Base-by-base conservation (phyloP, 2,113 vertebrate species). In the Oncorhynchus clarkii region DNA sequence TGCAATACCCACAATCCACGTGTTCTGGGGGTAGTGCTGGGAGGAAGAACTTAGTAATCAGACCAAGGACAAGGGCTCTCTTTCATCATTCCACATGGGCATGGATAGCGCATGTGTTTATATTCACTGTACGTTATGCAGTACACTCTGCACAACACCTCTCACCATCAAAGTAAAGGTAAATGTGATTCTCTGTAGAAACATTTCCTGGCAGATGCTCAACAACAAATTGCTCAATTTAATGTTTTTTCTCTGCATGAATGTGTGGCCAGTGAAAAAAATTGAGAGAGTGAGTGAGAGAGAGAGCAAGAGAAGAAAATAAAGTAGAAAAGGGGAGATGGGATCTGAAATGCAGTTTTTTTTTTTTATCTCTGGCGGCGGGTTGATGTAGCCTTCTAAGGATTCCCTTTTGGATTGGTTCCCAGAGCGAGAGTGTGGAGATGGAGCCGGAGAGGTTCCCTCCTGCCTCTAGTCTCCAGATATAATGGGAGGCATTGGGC, bases 321-420 rank as follows among this genome's bases (percentile, higher is more conserved):
- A 27, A 73, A 70, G 8, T 8, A 39, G 8, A 2, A 39, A 26
- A 73, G 71, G 34, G 62, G 26, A 6, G 68, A 62, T 0, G 59
- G n/a, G 60, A 20, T 91, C 91, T 93, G 90, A 91, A 94, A 95
- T 92, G 27, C 27, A 92, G 1, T 95, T 94, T 93, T 94, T 91
- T 94, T 24, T 24, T 24, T 24, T 24, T 24, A 39, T 39, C 39
- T 9, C 39, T 39, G 39, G 39, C 9, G 39, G 39, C 39, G 0
- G 8, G 39, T 39, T 39, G 39, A 91, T 90, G 87, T 90, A 86
- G 82, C 79, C 86, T 80, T 92, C 88, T 88, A 88, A 93, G 89
- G 39, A 12, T 45, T 45, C 39, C 39, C 2, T 45, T 45, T 45
- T 45, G 39, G 39, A 45, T 9, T 45, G 9, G 39, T 45, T 45